Percentiles rank a stretch among this genome's conserved stretches.
Evolutionary conservation across 2,888 invertebrate genomes (phyloP).

Genomic region (Chrysina gloriosa): DNA sequence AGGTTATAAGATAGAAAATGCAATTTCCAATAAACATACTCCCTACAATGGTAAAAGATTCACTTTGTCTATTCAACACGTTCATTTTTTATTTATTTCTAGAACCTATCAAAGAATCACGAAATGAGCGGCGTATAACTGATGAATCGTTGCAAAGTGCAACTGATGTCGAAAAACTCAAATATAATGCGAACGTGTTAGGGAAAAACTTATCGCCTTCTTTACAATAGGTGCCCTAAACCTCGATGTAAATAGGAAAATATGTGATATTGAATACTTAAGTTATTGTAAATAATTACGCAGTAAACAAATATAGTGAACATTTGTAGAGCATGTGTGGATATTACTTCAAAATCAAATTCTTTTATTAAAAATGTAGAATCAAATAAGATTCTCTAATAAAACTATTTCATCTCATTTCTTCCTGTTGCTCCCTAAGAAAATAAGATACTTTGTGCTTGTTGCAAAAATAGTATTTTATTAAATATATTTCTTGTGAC

Average conservation of each 20-base stretch:
- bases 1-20: conserved; percentile 87
- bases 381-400: no score
- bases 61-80: conserved; percentile 55
- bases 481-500: no score
- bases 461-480: no score
- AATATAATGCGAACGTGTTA: conserved; percentile 75
- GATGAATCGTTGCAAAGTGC: conserved; percentile 71
- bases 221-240: conserved; percentile 61
- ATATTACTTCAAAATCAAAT: no score
- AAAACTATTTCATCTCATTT: no score
- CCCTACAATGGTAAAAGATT: conserved; percentile 73
- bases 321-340: no score
- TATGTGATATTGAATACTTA: conserved; percentile 29
- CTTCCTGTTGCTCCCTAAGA: no score
- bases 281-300: conserved; percentile 22
- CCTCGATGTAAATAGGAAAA: not conserved
- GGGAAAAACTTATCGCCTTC: conserved; percentile 77
- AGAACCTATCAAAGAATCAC: conserved; percentile 80
- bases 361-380: no score
- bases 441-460: no score
- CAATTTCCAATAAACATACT: conserved; percentile 79
- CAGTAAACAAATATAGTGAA: no score
- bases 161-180: conserved; percentile 75
- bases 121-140: conserved; percentile 74
- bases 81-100: conserved; percentile 52